Base-by-base conservation (phyloP, 2,888 invertebrate genomes). In the Macrosoma leucophasiata region DNA sequence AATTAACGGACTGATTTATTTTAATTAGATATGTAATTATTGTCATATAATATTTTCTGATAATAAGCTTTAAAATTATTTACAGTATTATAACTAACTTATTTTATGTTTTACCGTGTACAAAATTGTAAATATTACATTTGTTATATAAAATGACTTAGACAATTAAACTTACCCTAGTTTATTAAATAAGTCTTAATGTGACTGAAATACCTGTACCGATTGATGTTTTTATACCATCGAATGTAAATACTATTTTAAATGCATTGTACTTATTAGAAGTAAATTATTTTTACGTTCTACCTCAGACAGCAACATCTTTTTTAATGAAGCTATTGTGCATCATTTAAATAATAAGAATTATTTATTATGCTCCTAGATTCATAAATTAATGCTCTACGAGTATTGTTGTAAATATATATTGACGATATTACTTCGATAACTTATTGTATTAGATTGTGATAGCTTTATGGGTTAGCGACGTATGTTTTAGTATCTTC, bases 31-130 rank as follows among this genome's bases (percentile, higher is more conserved):
- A 41, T 40, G 27, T 28, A 35, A 36, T 36, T 23, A 36, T 45
- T 13, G 29, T 35, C 29, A 35, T 46, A 36, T 48, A 41, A 38
- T 46, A 41, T 42, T 46, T 60, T 73, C 58, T 69, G 58, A 65
- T 54, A 40, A 52, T 71, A 69, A 75, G 76, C 76, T 43, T 79
- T 82, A 81, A 82, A 66, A 58, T 69, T 75, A 68, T 81, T 79
- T 76, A 79, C 82, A 81, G 84, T 84, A 84, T 84, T 82, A 54
- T 44, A 43, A 79, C 65, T 82, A 79, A 82, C 67, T 78, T 79
- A 76, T 76, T 77, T 72, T 70, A 55, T 49, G 39, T 43, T 57
- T 55, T 55, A 45, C 52, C 50, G 41, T 81, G 78, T 78, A 79
- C 50, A 79, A 72, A 75, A 46, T 43, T 82, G 82, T 84, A 82